Percentiles rank a stretch among this genome's conserved stretches.
Evolutionary conservation across 2,888 invertebrate species (phyloP).

Genomic region (Nemurella pictetii): DNA sequence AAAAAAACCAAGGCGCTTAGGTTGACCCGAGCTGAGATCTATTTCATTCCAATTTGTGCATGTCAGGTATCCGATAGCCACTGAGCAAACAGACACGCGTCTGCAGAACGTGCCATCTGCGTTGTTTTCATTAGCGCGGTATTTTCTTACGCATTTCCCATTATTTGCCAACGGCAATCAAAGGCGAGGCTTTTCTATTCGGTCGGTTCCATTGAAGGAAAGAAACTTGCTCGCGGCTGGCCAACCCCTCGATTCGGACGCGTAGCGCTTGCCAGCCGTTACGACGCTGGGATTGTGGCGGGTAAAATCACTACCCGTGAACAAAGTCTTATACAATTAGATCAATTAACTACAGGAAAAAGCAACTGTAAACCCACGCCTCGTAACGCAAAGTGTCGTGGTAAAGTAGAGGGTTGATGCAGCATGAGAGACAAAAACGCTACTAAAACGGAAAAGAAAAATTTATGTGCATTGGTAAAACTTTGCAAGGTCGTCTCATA

Average conservation of each 20-base stretch:
- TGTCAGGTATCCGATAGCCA: background rate
- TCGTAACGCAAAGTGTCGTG: background rate
- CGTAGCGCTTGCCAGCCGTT: background rate
- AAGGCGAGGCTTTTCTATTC: background rate
- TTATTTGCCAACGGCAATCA: background rate
- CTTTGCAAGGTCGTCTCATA: too few species aligned
- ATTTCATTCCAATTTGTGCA: background rate
- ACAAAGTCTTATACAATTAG: constrained; percentile 5
- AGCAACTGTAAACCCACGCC: background rate
- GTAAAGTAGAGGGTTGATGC: background rate
- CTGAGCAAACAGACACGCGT: background rate
- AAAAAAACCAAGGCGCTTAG: too few species aligned
- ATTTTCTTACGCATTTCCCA: background rate
- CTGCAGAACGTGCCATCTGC: background rate
- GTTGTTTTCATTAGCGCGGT: background rate
- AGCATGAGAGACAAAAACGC: too few species aligned
- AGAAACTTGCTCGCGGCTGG: too few species aligned
- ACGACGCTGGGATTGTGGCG: background rate
- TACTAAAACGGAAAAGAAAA: too few species aligned
- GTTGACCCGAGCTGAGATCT: background rate
- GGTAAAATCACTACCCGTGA: constrained; percentile 6
- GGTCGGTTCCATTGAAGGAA: background rate
- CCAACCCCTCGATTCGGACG: background rate
- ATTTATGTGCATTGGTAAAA: too few species aligned
- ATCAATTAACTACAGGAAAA: background rate